A percentile compares a stretch with the other conserved stretches of the same genome.
phyloP scores from a whole-genome alignment of 2,888 invertebrate genomes.

The Cordilura impudica region DNA sequence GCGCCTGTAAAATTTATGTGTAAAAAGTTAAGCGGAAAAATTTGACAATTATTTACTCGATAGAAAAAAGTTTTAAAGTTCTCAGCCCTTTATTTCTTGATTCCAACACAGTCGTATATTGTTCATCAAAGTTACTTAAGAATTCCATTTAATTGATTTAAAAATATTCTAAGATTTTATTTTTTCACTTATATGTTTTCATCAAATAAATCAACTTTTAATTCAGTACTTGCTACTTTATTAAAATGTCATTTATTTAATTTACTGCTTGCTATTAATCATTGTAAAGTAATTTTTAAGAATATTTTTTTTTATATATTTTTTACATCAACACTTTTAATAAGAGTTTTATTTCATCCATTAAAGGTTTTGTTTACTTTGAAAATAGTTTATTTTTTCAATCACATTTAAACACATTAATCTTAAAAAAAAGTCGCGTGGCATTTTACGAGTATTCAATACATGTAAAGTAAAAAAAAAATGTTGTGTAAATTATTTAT shows the following conservation, averaged over 20 bases:
- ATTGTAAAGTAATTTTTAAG: slow-evolving; percentile 26
- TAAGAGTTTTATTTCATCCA: slow-evolving; percentile 7
- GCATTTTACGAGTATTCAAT: slow-evolving; percentile 33
- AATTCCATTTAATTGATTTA: too few relatives aligned
- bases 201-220: neutral
- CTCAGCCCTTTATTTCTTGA: neutral
- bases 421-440: slow-evolving; percentile 40
- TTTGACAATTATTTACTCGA: too few relatives aligned
- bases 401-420: slow-evolving; percentile 33
- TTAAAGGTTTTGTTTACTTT: slow-evolving; percentile 35
- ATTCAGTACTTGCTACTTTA: neutral
- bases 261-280: slow-evolving; percentile 37
- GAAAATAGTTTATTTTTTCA: neutral
- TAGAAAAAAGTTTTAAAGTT: too few relatives aligned
- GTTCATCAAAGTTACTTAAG: too few relatives aligned
- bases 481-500: slow-evolving; percentile 60
- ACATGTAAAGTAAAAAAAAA: neutral
- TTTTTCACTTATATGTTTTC: neutral
- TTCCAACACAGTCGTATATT: neutral
- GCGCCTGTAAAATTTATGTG: neutral
- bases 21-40: neutral
- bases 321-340: slow-evolving; percentile 18
- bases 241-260: slow-evolving; percentile 39
- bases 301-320: neutral
- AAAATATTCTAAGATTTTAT: neutral